Base-by-base conservation (phyloP, 2,888 invertebrate genomes). In the Lysandra bellargus region DNA sequence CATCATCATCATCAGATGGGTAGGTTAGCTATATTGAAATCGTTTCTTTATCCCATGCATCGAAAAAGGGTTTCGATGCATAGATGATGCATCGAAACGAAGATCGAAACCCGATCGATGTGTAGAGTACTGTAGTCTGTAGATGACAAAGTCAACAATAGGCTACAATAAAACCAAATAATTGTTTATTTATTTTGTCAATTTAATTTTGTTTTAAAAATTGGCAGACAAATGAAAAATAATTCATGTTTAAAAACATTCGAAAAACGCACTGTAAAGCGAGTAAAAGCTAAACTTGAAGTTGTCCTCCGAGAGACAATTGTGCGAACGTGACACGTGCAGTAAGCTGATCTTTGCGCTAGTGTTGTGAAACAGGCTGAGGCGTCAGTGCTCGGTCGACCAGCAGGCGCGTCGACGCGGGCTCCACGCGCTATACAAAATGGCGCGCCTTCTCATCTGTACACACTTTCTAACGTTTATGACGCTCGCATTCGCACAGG, bases 311-410 rank as follows among this genome's bases (percentile, higher is more conserved):
- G 79, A 37, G 82, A 82, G 83, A 79, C 83, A 82, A 80, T 78
- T 44, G 72, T 77, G 76, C 76, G n/a, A 76, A 73, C 23, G 53
- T 40, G 61, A 74, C 79, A 79, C 79, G 76, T 80, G 79, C 73
- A 78, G 78, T 79, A 30, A 79, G 73, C 76, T 82, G 61, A 81
- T 92, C 93, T 92, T 84, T 93, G 92, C 81, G 87, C 81, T 82
- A 85, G 87, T 90, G 90, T 92, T 92, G 92, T 92, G 93, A 92
- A 92, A 92, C 88, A 86, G 83, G 83, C 80, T 82, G 83, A 14
- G 85, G 88, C 88, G 89, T 87, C 91, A 93, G 94, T 93, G 90
- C 88, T 88, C 88, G 89, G 87, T 88, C 89, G 90, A 88, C 90
- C 87, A 88, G 90, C 89, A 89, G 87, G 84, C 85, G 90, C 85